phyloP scores from a whole-genome alignment of 2,113 vertebrate genomes.

The Lagopus leucura region DNA sequence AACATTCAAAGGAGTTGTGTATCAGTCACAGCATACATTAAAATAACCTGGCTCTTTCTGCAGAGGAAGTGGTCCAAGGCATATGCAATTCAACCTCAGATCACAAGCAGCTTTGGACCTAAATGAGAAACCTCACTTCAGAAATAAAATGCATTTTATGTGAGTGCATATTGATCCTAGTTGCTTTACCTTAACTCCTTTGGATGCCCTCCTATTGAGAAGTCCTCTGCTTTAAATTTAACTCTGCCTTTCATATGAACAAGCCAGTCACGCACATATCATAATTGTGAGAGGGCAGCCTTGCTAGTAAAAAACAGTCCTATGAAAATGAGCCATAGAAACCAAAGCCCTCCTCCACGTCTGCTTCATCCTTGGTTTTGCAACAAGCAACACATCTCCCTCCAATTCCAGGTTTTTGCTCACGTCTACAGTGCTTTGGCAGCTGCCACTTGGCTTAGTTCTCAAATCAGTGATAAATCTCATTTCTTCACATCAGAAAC shows the following conservation, averaged over 20 bases:
- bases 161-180: neutral
- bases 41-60: neutral
- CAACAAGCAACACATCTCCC: neutral
- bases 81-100: neutral
- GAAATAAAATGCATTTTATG: neutral
- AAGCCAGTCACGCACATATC: neutral
- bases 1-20: neutral
- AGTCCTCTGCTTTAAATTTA: neutral
- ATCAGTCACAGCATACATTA: neutral
- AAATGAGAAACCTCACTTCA: neutral
- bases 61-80: neutral
- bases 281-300: neutral
- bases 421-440: neutral
- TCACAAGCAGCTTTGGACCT: neutral
- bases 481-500: neutral
- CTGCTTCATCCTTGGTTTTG: conserved; percentile 37
- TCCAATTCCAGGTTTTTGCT: neutral
- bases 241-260: neutral
- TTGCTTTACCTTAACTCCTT: neutral
- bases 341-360: neutral
- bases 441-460: neutral
- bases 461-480: conserved; percentile 22
- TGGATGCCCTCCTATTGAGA: neutral
- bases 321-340: neutral
- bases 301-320: neutral